phyloP scores from a whole-genome alignment of 2,113 vertebrate genomes.

The Python bivittatus region DNA sequence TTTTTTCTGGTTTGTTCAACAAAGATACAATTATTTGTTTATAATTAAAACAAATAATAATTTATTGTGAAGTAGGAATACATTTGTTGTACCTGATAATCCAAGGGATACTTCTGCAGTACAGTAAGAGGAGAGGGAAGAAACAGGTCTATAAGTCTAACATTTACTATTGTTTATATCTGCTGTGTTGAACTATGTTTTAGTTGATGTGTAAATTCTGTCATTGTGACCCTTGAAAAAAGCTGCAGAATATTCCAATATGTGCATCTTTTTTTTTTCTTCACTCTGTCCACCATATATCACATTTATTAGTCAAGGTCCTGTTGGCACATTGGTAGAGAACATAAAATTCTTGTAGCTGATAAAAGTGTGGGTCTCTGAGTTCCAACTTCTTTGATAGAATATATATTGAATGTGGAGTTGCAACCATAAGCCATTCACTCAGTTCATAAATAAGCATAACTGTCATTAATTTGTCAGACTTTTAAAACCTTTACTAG shows the following conservation, averaged over 20 bases:
- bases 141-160: too few species aligned
- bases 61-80: background rate
- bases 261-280: background rate
- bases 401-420: background rate
- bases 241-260: background rate
- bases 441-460: background rate
- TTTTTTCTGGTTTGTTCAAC: too few species aligned
- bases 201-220: too few species aligned
- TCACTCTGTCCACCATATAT: too few species aligned
- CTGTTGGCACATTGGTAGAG: background rate
- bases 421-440: background rate
- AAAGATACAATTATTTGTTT: too few species aligned
- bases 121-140: too few species aligned
- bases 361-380: background rate
- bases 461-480: background rate
- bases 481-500: conserved; percentile 3
- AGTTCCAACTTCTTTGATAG: background rate
- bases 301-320: background rate
- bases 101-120: too few species aligned
- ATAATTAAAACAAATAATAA: background rate
- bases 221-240: background rate
- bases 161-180: too few species aligned
- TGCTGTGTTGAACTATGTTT: too few species aligned
- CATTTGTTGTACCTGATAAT: background rate
- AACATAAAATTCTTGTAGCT: background rate